Percentiles rank a stretch among this genome's conserved stretches.
phyloP scores from a whole-genome alignment of 2,113 vertebrate species.

The Dicentrarchus labrax region DNA sequence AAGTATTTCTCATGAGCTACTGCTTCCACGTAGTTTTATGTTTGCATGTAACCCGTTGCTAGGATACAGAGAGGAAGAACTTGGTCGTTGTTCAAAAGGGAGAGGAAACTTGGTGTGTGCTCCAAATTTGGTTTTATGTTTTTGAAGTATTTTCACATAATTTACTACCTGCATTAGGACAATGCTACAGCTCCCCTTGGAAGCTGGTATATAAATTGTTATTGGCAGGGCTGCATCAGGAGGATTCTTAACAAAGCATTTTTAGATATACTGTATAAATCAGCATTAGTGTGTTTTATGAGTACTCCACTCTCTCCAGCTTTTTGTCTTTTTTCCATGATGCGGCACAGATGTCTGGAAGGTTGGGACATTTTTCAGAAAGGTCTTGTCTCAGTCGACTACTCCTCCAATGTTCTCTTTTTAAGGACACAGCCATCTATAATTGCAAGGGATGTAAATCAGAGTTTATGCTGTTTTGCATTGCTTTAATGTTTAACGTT shows the following conservation, averaged over 20 bases:
- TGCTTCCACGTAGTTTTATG: slow-evolving; percentile 15
- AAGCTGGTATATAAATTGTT: slow-evolving; percentile 18
- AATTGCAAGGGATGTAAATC: not conserved
- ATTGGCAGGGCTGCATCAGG: slow-evolving; percentile 35
- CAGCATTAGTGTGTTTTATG: slow-evolving; percentile 65
- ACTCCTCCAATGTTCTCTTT: not conserved
- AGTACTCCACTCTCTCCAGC: slow-evolving; percentile 34
- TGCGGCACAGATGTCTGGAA: slow-evolving; percentile 66
- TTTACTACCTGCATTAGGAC: slow-evolving; percentile 31
- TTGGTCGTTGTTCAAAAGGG: slow-evolving; percentile 21
- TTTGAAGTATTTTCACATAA: slow-evolving; percentile 14
- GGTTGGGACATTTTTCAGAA: slow-evolving; percentile 44
- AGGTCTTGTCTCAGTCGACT: slow-evolving; percentile 12
- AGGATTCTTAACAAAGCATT: slow-evolving; percentile 28
- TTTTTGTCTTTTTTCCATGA: slow-evolving; percentile 55
- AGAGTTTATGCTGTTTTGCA: not conserved
- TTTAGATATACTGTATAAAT: slow-evolving; percentile 52
- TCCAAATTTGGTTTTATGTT: slow-evolving; percentile 42
- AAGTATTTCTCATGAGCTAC: slow-evolving; percentile 25
- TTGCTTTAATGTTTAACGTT: not conserved
- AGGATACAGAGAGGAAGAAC: slow-evolving; percentile 30
- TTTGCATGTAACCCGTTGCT: slow-evolving; percentile 45
- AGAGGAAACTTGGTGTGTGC: slow-evolving; percentile 17
- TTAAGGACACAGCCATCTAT: slow-evolving; percentile 3
- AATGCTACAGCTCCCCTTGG: slow-evolving; percentile 16